These are phyloP conservation scores for Myotis myotis DNA, from an alignment of 2,797 vertebrate species.

Conservation along the genomic window DNA sequence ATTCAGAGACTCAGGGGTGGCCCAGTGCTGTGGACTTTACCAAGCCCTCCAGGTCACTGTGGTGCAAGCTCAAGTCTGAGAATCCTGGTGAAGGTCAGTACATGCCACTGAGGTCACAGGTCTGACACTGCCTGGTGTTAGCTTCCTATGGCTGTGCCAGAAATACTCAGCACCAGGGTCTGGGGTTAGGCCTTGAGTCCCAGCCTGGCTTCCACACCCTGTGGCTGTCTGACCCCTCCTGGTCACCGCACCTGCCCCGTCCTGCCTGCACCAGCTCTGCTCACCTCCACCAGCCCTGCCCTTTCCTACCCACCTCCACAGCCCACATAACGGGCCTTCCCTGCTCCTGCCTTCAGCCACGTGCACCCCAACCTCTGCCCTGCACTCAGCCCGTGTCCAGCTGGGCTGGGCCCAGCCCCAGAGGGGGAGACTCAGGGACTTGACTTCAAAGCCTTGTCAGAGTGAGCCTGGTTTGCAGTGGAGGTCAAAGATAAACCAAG, in stretches of 20 bases:
- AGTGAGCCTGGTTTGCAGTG: slow-evolving; percentile 54
- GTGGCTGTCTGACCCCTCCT: not conserved
- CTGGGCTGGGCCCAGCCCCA: slow-evolving; percentile 45
- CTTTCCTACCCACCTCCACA: not conserved
- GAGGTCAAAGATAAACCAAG: slow-evolving; percentile 72
- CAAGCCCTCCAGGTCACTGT: not conserved
- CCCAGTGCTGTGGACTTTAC: not conserved
- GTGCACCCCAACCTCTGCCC: slow-evolving; percentile 47
- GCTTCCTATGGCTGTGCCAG: not conserved
- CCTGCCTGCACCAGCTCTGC: not conserved
- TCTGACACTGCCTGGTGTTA: not conserved
- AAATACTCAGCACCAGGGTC: not conserved
- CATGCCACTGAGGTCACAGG: not conserved
- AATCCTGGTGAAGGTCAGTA: not conserved
- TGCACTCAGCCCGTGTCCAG: slow-evolving; percentile 44
- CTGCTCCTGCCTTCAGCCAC: not conserved
- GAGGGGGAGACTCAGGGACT: slow-evolving; percentile 62
- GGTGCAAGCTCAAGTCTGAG: not conserved
- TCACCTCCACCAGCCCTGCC: not conserved
- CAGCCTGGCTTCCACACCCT: not conserved
- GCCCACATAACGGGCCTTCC: not conserved
- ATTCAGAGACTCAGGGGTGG: not conserved
- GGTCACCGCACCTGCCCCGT: not conserved
- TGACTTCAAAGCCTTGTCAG: slow-evolving; percentile 73
- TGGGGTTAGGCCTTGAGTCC: not conserved